Conservation (phyloP, 1,140 invertebrate genomes). For the Macrocentrus cingulum region DNA sequence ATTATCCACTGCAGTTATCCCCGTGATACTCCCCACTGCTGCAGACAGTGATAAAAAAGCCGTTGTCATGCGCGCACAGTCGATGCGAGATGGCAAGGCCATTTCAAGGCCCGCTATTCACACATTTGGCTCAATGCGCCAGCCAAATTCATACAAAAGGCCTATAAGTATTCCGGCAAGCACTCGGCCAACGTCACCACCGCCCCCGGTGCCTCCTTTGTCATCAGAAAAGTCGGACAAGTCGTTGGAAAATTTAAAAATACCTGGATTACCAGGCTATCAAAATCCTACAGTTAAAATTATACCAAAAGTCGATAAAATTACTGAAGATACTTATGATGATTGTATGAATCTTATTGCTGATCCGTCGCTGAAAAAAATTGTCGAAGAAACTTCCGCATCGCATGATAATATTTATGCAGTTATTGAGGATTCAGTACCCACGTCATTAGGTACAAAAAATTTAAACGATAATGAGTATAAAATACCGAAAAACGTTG, state of each 20-base stretch:
- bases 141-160: slow-evolving; percentile 55
- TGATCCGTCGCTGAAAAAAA: slow-evolving; percentile 62
- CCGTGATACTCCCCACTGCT: slow-evolving; percentile 56
- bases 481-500: slow-evolving; percentile 60
- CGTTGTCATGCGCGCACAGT: slow-evolving; percentile 73
- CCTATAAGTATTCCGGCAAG: slow-evolving; percentile 70
- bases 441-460: slow-evolving; percentile 38
- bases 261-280: slow-evolving; percentile 59
- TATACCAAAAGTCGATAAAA: slow-evolving; percentile 6
- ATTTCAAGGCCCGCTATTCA: slow-evolving; percentile 66
- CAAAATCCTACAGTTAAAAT: slow-evolving; percentile 52
- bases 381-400: slow-evolving; percentile 64
- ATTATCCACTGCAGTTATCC: slow-evolving; percentile 61
- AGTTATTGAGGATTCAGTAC: slow-evolving; percentile 73
- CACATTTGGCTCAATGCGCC: slow-evolving; percentile 77
- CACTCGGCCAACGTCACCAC: slow-evolving; percentile 67
- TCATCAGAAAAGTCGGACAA: slow-evolving; percentile 45
- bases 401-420: slow-evolving; percentile 80
- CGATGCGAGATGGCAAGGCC: slow-evolving; percentile 68
- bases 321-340: slow-evolving; percentile 65
- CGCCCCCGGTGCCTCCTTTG: slow-evolving; percentile 64
- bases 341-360: slow-evolving; percentile 72
- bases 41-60: slow-evolving; percentile 52
- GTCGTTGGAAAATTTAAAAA: slow-evolving; percentile 39
- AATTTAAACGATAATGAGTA: slow-evolving; percentile 50